Evolutionary conservation across 2,797 vertebrate species (phyloP).

Genomic region (Peromyscus nudipes): DNA sequence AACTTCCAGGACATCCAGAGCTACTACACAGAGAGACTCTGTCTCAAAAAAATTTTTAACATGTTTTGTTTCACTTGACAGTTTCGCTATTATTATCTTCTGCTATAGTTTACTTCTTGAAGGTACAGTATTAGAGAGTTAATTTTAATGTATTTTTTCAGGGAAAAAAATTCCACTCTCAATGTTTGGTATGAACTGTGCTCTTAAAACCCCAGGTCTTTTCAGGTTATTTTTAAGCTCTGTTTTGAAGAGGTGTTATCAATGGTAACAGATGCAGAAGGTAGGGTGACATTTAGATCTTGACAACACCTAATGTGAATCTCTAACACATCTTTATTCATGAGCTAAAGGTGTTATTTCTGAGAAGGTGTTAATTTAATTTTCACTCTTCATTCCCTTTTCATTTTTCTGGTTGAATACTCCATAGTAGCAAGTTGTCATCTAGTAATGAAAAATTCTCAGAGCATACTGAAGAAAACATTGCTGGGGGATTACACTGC

Average conservation of each 20-base stretch:
- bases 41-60: background rate
- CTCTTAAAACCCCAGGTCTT: background rate
- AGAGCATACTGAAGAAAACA: background rate
- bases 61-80: conserved; percentile 2
- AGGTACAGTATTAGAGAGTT: background rate
- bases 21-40: background rate
- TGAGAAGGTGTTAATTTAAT: conserved; percentile 61
- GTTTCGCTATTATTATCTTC: conserved; percentile 14
- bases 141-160: conserved; percentile 8
- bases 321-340: conserved; percentile 66
- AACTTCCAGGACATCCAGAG: background rate
- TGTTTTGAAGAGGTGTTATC: background rate
- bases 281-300: background rate
- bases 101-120: conserved; percentile 32
- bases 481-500: background rate
- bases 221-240: background rate
- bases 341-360: conserved; percentile 41
- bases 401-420: conserved; percentile 59
- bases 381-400: conserved; percentile 46
- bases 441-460: background rate
- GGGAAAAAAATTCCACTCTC: conserved; percentile 1
- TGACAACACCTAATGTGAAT: background rate
- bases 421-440: background rate
- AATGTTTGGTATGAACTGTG: background rate
- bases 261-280: background rate